phyloP scores from a whole-genome alignment of 2,797 vertebrate species.

The Lycodopsis pacificus region DNA sequence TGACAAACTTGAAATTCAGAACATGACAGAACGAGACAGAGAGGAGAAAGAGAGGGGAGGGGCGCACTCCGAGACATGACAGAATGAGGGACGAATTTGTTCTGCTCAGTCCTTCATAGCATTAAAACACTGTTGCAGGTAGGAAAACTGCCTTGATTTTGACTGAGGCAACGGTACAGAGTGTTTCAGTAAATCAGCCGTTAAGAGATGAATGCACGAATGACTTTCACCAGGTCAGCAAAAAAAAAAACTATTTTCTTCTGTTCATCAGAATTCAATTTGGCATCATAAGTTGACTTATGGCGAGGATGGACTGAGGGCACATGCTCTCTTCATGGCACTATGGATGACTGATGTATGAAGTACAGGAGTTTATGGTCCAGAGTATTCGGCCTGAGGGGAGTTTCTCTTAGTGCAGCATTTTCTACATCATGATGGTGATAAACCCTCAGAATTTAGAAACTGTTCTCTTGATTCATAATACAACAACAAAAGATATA shows the following conservation, averaged over 20 bases:
- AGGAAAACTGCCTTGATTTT: constrained; percentile 1
- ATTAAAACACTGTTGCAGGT: not conserved
- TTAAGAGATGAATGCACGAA: constrained; percentile 20
- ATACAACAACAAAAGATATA: not conserved
- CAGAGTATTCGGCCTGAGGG: not conserved
- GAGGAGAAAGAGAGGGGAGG: constrained; percentile 19
- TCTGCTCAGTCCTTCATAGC: constrained; percentile 17
- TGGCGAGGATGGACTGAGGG: constrained; percentile 13
- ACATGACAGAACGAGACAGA: constrained; percentile 26
- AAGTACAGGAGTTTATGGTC: constrained; percentile 24
- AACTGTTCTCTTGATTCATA: not conserved
- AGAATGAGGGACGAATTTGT: constrained; percentile 6
- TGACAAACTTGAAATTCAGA: constrained; percentile 53
- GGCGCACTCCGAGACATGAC: not conserved
- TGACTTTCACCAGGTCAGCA: constrained; percentile 52
- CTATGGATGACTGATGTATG: constrained; percentile 42
- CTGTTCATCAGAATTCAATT: constrained; percentile 50
- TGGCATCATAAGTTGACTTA: constrained; percentile 46
- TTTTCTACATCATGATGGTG: not conserved
- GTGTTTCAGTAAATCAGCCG: constrained; percentile 37
- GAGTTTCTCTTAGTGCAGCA: not conserved
- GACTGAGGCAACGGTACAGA: not conserved
- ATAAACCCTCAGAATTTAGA: not conserved
- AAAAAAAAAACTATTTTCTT: constrained; percentile 27
- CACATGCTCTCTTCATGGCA: constrained; percentile 1